Conservation (phyloP, 2,888 invertebrate genomes). For the Girardia tigrina region DNA sequence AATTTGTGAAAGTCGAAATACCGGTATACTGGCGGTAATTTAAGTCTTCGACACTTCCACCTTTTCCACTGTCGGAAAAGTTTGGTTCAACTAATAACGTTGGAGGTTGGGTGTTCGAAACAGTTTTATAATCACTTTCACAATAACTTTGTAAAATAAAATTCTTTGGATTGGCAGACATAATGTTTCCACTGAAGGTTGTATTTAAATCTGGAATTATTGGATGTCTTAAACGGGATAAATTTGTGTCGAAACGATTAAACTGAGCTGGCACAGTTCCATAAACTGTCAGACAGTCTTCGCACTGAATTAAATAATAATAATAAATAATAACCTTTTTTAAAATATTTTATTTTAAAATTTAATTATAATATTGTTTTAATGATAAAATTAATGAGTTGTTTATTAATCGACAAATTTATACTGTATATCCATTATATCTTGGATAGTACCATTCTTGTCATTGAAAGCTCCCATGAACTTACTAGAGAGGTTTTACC, state of each 20-base stretch:
- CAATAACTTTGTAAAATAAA: neutral
- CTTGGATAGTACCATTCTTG: too few relatives aligned
- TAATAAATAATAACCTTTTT: too few relatives aligned
- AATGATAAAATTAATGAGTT: too few relatives aligned
- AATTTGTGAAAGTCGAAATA: neutral
- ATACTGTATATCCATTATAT: too few relatives aligned
- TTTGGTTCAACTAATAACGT: neutral
- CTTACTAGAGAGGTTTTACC: too few relatives aligned
- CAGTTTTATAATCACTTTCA: neutral
- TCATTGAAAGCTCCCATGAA: too few relatives aligned
- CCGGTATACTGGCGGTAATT: neutral
- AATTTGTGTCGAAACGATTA: neutral
- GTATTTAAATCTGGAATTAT: neutral
- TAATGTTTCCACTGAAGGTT: neutral
- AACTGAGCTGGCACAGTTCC: neutral
- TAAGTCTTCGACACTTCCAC: neutral
- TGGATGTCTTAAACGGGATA: neutral
- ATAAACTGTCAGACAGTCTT: neutral
- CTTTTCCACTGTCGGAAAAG: neutral
- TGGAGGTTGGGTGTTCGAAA: neutral
- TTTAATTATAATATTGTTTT: too few relatives aligned
- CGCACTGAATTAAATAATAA: too few relatives aligned
- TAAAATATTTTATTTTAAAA: too few relatives aligned
- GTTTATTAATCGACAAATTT: too few relatives aligned
- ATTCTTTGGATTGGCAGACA: neutral